Evolutionary conservation across 2,797 vertebrate species (phyloP).

Genomic region (Sternarchorhynchus goeldii): DNA sequence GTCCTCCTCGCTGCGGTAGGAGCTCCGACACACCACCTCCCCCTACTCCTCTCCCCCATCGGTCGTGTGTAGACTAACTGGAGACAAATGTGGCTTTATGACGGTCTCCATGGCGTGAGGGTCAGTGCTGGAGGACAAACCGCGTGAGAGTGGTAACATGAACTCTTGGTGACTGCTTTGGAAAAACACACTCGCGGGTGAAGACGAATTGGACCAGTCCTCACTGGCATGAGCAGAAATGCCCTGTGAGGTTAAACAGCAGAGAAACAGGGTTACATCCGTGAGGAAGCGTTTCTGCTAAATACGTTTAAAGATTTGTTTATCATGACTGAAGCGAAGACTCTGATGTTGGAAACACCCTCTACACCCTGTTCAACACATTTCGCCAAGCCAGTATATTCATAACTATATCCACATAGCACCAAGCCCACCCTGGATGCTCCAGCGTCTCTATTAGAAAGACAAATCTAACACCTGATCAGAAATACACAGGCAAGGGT

Average conservation of each 20-base stretch:
- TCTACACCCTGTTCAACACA: too few relatives aligned
- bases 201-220: constrained; percentile 61
- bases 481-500: background rate
- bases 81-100: constrained; percentile 71
- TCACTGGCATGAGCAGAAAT: constrained; percentile 30
- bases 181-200: constrained; percentile 63
- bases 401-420: too few relatives aligned
- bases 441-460: too few relatives aligned
- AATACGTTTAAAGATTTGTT: background rate
- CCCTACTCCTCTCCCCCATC: background rate
- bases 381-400: background rate
- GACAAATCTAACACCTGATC: too few relatives aligned
- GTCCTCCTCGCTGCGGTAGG: background rate
- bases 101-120: constrained; percentile 60
- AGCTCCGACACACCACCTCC: background rate
- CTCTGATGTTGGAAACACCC: background rate
- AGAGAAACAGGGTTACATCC: background rate
- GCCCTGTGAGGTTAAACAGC: constrained; percentile 17
- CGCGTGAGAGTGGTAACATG: constrained; percentile 62
- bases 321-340: background rate
- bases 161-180: constrained; percentile 63
- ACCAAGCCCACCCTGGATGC: background rate
- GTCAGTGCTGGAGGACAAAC: constrained; percentile 66
- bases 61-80: constrained; percentile 73
- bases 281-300: background rate